phyloP scores from a whole-genome alignment of 2,888 invertebrate genomes.

The Camptogramma bilineatum region DNA sequence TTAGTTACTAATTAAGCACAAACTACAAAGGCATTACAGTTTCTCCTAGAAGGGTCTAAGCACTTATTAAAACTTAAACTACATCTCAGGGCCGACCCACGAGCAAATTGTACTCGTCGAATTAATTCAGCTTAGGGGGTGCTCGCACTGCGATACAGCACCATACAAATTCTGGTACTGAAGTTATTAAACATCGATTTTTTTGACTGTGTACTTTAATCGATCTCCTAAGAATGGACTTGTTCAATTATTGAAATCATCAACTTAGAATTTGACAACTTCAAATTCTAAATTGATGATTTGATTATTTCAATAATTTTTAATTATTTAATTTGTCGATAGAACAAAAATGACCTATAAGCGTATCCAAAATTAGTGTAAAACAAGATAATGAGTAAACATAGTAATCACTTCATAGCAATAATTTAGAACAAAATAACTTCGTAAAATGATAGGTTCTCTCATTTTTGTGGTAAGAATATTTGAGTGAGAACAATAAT shows the following conservation, averaged over 20 bases:
- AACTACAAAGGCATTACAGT: slow-evolving; percentile 41
- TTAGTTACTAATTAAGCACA: slow-evolving; percentile 35
- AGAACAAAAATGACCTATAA: too few relatives aligned
- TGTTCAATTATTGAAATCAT: neutral
- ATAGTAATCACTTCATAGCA: too few relatives aligned
- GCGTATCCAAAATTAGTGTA: too few relatives aligned
- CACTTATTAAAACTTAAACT: slow-evolving; percentile 60
- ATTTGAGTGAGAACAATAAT: neutral
- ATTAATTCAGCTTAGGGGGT: slow-evolving; percentile 60
- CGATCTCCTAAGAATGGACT: neutral
- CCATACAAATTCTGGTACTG: neutral
- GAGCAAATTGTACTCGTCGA: slow-evolving; percentile 60
- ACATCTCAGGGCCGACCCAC: slow-evolving; percentile 55
- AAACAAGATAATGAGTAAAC: too few relatives aligned
- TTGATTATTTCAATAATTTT: too few relatives aligned
- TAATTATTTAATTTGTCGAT: too few relatives aligned
- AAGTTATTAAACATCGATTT: neutral
- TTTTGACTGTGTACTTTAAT: neutral
- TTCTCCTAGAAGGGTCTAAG: slow-evolving; percentile 48
- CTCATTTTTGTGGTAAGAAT: neutral
- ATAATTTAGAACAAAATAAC: too few relatives aligned
- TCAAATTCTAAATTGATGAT: too few relatives aligned
- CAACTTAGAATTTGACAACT: too few relatives aligned
- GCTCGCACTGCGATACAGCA: slow-evolving; percentile 29
- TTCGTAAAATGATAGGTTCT: too few relatives aligned